These are phyloP conservation scores for Heteronetta atricapilla DNA, from an alignment of 2,113 vertebrate genomes.

Conservation along the genomic window DNA sequence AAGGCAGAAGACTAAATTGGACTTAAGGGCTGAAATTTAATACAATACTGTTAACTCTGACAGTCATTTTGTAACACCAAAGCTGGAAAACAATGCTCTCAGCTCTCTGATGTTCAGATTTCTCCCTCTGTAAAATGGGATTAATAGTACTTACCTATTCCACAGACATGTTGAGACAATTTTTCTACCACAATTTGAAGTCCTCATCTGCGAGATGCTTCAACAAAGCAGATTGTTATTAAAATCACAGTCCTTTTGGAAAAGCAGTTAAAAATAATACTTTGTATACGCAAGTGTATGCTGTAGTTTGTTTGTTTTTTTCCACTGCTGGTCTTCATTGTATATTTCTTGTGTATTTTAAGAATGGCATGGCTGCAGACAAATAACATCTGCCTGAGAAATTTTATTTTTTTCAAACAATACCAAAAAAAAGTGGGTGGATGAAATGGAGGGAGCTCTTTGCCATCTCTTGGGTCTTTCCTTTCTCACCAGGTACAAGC, in stretches of 20 bases:
- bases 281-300: neutral
- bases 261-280: slow-evolving; percentile 36
- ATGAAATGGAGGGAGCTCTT: neutral
- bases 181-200: slow-evolving; percentile 8
- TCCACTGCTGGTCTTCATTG: neutral
- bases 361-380: neutral
- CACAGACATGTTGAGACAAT: slow-evolving; percentile 24
- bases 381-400: neutral
- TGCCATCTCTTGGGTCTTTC: neutral
- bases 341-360: neutral
- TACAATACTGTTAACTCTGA: neutral
- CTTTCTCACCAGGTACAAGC: neutral
- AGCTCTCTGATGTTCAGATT: neutral
- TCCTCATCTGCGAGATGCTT: neutral
- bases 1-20: neutral
- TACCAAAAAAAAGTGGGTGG: neutral
- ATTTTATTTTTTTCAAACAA: neutral
- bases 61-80: neutral
- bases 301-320: neutral
- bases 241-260: neutral
- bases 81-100: neutral
- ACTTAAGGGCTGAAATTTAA: neutral
- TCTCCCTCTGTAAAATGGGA: neutral
- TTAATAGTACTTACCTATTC: slow-evolving; percentile 29
- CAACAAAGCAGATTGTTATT: slow-evolving; percentile 3